phyloP scores from a whole-genome alignment of 2,888 invertebrate species.

The Lissocephala sabroskyi region DNA sequence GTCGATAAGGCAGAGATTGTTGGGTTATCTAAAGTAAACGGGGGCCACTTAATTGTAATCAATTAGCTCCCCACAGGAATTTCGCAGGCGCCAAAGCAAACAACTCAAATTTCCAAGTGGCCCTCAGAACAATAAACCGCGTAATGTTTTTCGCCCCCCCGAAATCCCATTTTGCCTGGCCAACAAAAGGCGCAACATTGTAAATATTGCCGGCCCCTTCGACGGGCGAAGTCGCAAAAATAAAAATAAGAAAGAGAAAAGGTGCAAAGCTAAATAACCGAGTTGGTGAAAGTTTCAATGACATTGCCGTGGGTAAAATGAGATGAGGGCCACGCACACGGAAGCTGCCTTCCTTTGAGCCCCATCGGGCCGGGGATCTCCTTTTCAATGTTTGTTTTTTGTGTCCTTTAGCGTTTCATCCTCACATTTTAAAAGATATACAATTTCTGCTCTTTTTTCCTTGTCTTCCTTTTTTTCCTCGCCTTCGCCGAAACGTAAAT shows the following conservation, averaged over 20 bases:
- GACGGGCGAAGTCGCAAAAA: too few species aligned
- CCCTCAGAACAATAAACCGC: background rate
- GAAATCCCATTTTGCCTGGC: too few species aligned
- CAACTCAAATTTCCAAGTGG: conserved; percentile 12
- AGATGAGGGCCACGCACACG: conserved; percentile 50
- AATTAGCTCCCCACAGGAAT: conserved; percentile 52
- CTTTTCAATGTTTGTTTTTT: too few species aligned
- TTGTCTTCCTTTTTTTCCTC: too few species aligned
- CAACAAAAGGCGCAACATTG: conserved; percentile 26
- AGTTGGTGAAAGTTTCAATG: conserved; percentile 59
- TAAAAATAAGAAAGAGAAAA: conserved; percentile 24
- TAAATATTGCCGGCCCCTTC: conserved; percentile 31
- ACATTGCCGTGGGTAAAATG: conserved; percentile 35
- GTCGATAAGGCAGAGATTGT: conserved; percentile 8
- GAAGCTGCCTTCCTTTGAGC: conserved; percentile 52
- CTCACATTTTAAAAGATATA: conserved; percentile 4
- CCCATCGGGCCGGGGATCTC: too few species aligned
- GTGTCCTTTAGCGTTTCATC: conserved; percentile 10
- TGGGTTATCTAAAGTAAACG: too few species aligned
- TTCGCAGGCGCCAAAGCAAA: conserved; percentile 17
- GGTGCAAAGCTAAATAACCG: conserved; percentile 61
- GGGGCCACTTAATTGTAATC: conserved; percentile 52
- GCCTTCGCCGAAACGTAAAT: conserved; percentile 52
- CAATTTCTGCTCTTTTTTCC: too few species aligned
- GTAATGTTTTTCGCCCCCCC: background rate